phyloP scores from a whole-genome alignment of 2,113 vertebrate genomes.

The Solea solea region DNA sequence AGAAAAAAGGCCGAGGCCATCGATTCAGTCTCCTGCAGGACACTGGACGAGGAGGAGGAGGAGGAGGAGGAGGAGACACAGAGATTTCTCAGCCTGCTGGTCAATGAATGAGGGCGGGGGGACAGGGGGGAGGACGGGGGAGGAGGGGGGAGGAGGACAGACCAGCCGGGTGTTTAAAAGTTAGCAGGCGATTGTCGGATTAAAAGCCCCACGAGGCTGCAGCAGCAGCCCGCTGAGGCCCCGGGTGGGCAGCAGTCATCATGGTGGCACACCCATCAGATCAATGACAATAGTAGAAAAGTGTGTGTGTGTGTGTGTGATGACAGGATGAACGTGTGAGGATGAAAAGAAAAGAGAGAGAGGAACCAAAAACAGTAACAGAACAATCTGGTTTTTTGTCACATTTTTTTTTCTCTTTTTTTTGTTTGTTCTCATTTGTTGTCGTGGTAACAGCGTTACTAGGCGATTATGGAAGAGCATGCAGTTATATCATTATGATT shows the following conservation, averaged over 20 bases:
- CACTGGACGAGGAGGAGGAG: constrained; percentile 27
- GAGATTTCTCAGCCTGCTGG: constrained; percentile 49
- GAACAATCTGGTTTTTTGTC: constrained; percentile 71
- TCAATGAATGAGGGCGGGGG: constrained; percentile 46
- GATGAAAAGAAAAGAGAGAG: constrained; percentile 25
- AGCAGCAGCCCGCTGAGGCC: neutral
- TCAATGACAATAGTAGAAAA: constrained; percentile 24
- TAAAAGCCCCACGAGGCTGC: constrained; percentile 15
- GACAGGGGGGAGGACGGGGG: neutral
- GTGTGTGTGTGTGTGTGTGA: constrained; percentile 6
- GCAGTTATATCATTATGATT: constrained; percentile 95
- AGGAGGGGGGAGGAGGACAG: constrained; percentile 19
- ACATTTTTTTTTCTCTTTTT: constrained; percentile 41
- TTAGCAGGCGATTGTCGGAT: constrained; percentile 52
- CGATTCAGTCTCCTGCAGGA: constrained; percentile 64
- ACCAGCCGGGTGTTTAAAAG: constrained; percentile 40
- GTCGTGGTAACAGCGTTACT: constrained; percentile 91
- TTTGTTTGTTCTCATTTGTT: constrained; percentile 75
- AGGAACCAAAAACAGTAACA: constrained; percentile 83
- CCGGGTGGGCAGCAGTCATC: constrained; percentile 43
- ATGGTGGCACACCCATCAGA: constrained; percentile 37
- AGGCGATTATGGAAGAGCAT: constrained; percentile 96
- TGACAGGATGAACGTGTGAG: constrained; percentile 15
- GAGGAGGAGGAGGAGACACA: neutral
- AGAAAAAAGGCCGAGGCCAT: constrained; percentile 61